phyloP scores from a whole-genome alignment of 1,140 invertebrate species.

The Oryzaephilus surinamensis region DNA sequence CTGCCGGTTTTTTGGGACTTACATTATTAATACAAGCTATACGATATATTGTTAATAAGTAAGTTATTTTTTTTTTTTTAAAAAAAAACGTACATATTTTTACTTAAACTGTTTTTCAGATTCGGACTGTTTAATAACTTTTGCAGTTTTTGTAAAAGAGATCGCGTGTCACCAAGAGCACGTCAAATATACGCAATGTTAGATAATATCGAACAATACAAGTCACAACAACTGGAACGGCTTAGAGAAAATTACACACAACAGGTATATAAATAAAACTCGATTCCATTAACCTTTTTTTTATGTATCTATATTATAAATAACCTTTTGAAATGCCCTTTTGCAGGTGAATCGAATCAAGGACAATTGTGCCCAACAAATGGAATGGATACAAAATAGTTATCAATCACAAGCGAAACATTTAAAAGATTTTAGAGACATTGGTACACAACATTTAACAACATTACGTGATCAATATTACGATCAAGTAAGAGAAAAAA shows the following conservation, averaged over 20 bases:
- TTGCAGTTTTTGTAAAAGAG: constrained; percentile 56
- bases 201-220: constrained; percentile 84
- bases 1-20: constrained; percentile 64
- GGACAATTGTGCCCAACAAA: constrained; percentile 85
- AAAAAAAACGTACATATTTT: neutral
- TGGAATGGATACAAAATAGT: constrained; percentile 86
- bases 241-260: constrained; percentile 83
- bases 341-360: constrained; percentile 72
- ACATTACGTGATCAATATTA: constrained; percentile 83
- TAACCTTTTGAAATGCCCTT: constrained; percentile 5
- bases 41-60: constrained; percentile 59
- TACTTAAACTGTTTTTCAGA: constrained; percentile 36
- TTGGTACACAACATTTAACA: constrained; percentile 76
- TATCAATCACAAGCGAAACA: constrained; percentile 81
- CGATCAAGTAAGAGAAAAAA: constrained; percentile 85
- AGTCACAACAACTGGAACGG: constrained; percentile 75
- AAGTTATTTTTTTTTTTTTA: constrained; percentile 29
- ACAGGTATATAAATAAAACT: constrained; percentile 49
- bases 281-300: constrained; percentile 4
- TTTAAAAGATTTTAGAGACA: constrained; percentile 79
- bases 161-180: constrained; percentile 59
- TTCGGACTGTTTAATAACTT: constrained; percentile 51
- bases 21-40: constrained; percentile 69
- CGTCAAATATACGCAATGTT: constrained; percentile 76
- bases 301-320: no score